Conservation (phyloP, 2,113 vertebrate genomes). For the Pedetes capensis region DNA sequence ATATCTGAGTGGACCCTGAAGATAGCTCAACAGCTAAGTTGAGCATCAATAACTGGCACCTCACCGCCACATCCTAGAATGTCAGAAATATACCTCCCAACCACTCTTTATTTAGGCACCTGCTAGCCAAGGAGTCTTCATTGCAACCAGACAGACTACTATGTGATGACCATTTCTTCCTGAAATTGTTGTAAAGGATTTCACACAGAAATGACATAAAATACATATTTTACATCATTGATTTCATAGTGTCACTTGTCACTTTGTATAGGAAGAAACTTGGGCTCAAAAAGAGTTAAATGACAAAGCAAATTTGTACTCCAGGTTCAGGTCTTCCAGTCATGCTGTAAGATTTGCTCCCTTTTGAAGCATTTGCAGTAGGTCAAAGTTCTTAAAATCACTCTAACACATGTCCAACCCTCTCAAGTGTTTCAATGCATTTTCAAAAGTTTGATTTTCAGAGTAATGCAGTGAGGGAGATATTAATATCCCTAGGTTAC, state of each 20-base stretch:
- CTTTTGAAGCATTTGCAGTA: background rate
- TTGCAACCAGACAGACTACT: background rate
- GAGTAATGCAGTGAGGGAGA: background rate
- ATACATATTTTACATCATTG: background rate
- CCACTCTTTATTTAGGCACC: background rate
- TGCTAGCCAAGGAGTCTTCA: background rate
- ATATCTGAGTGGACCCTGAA: background rate
- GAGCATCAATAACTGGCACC: background rate
- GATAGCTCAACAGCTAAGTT: background rate
- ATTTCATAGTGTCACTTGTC: background rate
- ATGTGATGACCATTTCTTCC: background rate
- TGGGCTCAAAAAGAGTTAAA: background rate
- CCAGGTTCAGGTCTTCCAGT: background rate
- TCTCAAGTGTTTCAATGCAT: slow-evolving; percentile 14
- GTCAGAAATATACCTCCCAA: background rate
- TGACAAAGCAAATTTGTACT: background rate
- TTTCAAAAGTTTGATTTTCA: slow-evolving; percentile 35
- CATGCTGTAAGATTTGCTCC: background rate
- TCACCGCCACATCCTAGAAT: background rate
- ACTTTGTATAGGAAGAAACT: background rate
- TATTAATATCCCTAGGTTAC: background rate
- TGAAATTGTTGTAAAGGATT: background rate
- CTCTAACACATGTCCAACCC: background rate
- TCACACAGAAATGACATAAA: background rate
- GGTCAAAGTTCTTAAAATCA: background rate